A percentile compares a stretch with the other conserved stretches of the same genome.
Conservation (phyloP, 2,797 vertebrate genomes). For the Arrhamphus sclerolepis region DNA sequence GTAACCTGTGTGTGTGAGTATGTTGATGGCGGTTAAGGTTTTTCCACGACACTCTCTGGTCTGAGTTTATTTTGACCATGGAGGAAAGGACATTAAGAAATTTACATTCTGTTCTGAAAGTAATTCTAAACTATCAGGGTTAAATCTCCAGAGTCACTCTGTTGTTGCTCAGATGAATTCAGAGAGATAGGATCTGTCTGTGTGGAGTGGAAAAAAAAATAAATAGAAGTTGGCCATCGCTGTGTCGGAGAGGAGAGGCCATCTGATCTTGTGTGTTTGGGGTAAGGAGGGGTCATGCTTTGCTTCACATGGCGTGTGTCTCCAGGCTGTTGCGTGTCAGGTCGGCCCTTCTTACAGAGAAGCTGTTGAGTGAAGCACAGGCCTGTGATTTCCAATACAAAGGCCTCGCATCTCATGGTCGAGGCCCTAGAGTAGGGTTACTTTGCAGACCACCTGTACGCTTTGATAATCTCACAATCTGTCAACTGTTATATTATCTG, state of each 20-base stretch:
- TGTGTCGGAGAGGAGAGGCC: conserved; percentile 5
- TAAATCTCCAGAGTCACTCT: conserved; percentile 7
- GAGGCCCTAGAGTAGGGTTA: conserved; percentile 24
- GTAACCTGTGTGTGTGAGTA: not conserved
- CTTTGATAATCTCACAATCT: conserved; percentile 57
- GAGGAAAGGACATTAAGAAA: conserved; percentile 3
- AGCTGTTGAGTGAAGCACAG: conserved; percentile 65
- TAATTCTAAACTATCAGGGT: not conserved
- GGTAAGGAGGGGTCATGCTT: conserved; percentile 3
- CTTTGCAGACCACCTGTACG: conserved; percentile 47
- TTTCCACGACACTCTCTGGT: not conserved
- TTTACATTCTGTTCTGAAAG: not conserved
- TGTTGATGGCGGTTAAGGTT: not conserved
- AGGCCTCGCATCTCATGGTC: conserved; percentile 47
- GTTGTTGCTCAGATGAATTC: not conserved
- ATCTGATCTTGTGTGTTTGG: conserved; percentile 2
- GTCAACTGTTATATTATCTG: conserved; percentile 49
- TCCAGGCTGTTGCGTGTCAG: conserved; percentile 60
- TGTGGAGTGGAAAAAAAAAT: not conserved
- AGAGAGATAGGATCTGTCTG: conserved; percentile 4
- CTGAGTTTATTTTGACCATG: conserved; percentile 3
- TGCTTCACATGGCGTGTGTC: conserved; percentile 64
- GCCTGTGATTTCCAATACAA: conserved; percentile 58
- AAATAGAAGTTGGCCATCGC: not conserved
- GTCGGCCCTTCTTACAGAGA: conserved; percentile 28